phyloP scores from a whole-genome alignment of 2,797 vertebrate genomes.

The Coregonus ussuriensis region DNA sequence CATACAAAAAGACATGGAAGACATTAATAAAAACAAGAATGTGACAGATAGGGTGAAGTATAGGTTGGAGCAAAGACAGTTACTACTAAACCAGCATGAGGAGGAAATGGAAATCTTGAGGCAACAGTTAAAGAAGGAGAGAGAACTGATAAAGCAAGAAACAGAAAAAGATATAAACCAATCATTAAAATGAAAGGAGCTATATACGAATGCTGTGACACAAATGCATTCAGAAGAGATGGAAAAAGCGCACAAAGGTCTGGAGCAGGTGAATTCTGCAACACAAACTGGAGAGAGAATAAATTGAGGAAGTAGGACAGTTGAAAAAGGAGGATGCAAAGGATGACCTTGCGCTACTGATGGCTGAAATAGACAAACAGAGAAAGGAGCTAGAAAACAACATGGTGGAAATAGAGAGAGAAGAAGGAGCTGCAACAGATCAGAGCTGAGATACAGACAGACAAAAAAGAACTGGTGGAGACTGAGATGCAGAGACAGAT shows the following conservation, averaged over 20 bases:
- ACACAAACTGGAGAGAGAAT: constrained; percentile 19
- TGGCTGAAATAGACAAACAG: constrained; percentile 14
- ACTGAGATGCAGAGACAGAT: constrained; percentile 11
- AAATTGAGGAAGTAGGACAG: constrained; percentile 11
- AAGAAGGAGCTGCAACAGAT: constrained; percentile 18
- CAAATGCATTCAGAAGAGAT: constrained; percentile 5
- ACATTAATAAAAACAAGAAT: background rate
- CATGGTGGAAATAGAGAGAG: constrained; percentile 15
- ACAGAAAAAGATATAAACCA: background rate
- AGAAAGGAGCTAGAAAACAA: constrained; percentile 24
- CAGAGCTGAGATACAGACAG: constrained; percentile 14
- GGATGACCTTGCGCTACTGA: constrained; percentile 7
- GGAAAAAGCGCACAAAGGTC: background rate
- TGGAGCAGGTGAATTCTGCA: constrained; percentile 4
- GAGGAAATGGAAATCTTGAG: background rate
- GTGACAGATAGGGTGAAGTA: background rate
- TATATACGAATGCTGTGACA: background rate
- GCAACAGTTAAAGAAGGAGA: constrained; percentile 12
- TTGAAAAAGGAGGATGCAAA: constrained; percentile 12
- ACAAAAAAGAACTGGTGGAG: constrained; percentile 2
- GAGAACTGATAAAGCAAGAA: background rate
- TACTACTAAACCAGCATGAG: background rate
- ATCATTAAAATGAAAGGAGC: background rate
- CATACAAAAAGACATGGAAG: background rate
- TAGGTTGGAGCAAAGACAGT: background rate